phyloP scores from a whole-genome alignment of 2,797 vertebrate species.

The Hozukius guyotensis region DNA sequence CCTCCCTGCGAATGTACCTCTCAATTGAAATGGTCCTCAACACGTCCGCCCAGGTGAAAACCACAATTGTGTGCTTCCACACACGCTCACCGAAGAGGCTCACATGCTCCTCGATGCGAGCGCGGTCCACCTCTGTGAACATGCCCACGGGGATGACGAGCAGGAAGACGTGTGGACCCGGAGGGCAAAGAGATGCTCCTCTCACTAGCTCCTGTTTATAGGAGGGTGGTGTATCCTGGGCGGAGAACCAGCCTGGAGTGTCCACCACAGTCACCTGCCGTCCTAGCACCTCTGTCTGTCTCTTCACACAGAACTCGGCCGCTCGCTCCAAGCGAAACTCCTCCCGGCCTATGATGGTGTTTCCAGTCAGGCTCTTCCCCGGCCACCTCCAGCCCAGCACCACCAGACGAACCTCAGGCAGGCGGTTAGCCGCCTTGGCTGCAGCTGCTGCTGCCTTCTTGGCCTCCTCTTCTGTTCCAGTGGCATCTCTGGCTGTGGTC shows the following conservation, averaged over 20 bases:
- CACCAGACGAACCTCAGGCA: slow-evolving; percentile 82
- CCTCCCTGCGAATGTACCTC: slow-evolving; percentile 84
- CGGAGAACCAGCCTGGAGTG: slow-evolving; percentile 86
- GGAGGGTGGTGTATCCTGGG: slow-evolving; percentile 66
- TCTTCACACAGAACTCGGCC: slow-evolving; percentile 78
- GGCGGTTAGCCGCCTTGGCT: slow-evolving; percentile 37
- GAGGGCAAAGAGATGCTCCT: slow-evolving; percentile 75
- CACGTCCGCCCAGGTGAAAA: slow-evolving; percentile 85
- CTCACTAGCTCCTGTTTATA: slow-evolving; percentile 80
- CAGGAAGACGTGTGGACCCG: slow-evolving; percentile 85
- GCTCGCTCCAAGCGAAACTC: slow-evolving; percentile 81
- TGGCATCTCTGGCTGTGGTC: slow-evolving; percentile 39
- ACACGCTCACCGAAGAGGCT: slow-evolving; percentile 78
- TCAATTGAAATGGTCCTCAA: slow-evolving; percentile 81
- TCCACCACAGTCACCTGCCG: slow-evolving; percentile 82
- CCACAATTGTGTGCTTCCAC: slow-evolving; percentile 83
- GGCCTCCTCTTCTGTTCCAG: slow-evolving; percentile 52
- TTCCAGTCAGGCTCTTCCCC: slow-evolving; percentile 88
- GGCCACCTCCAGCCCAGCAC: slow-evolving; percentile 88
- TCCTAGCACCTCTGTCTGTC: slow-evolving; percentile 60
- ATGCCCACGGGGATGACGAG: slow-evolving; percentile 84
- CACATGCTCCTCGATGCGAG: slow-evolving; percentile 82
- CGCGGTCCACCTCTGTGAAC: slow-evolving; percentile 83
- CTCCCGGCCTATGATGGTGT: slow-evolving; percentile 85
- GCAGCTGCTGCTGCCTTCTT: slow-evolving; percentile 39